Conservation (phyloP, 35 echinoderm and acorn worm species). For the Lytechinus variegatus region DNA sequence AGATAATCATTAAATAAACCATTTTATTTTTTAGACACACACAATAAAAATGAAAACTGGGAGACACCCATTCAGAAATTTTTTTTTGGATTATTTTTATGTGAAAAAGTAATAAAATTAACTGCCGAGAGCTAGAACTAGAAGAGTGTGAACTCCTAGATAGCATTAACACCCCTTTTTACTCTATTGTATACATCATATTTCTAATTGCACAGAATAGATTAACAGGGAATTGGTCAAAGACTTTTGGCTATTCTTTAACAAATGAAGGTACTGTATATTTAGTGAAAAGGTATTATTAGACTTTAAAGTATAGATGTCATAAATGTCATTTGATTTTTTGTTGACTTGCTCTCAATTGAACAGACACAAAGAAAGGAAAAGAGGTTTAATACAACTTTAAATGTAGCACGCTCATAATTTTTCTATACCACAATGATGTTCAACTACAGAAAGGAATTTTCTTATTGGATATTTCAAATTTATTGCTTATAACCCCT, state of each 20-base stretch:
- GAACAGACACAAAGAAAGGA: background rate
- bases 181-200: background rate
- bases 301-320: background rate
- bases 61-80: background rate
- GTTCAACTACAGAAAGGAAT: background rate
- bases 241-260: background rate
- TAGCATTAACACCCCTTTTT: too few relatives aligned
- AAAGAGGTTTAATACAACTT: too few relatives aligned
- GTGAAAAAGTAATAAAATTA: background rate
- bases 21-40: background rate
- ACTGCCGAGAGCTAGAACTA: too few relatives aligned
- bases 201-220: background rate
- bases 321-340: background rate
- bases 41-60: background rate
- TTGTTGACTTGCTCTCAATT: background rate
- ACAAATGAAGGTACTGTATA: background rate
- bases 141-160: too few relatives aligned
- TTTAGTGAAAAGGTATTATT: constrained; percentile 6
- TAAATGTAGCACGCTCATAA: background rate
- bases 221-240: background rate
- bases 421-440: background rate
- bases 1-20: background rate
- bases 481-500: background rate
- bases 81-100: background rate
- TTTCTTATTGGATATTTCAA: background rate